Evolutionary conservation across 2,113 vertebrate genomes (phyloP).

Genomic region (Neomonachus schauinslandi): DNA sequence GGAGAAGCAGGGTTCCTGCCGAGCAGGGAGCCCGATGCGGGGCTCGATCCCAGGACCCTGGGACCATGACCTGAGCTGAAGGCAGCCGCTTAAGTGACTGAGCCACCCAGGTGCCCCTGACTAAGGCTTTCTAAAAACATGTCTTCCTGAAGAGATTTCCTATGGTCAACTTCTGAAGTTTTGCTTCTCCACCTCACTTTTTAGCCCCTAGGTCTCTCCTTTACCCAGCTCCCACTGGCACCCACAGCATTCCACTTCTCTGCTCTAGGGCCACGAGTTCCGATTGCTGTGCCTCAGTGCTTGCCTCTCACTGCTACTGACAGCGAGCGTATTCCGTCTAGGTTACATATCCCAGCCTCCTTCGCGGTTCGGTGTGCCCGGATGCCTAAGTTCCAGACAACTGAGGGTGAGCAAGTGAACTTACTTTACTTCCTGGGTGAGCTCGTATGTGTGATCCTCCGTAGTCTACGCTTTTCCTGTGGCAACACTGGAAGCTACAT

Average conservation of each 20-base stretch:
- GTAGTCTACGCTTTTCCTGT: not conserved
- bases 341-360: not conserved
- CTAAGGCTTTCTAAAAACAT: not conserved
- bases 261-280: not conserved
- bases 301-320: not conserved
- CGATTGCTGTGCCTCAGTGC: not conserved
- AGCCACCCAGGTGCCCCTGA: no score
- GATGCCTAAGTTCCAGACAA: not conserved
- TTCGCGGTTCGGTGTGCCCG: not conserved
- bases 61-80: no score
- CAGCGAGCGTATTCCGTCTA: not conserved
- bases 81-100: no score
- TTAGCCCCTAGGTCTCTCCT: not conserved
- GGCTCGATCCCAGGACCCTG: no score
- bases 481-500: not conserved
- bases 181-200: not conserved
- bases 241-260: not conserved
- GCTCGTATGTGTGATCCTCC: not conserved
- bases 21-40: no score
- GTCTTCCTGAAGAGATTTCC: not conserved
- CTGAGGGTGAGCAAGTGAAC: not conserved
- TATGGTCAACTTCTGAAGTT: not conserved
- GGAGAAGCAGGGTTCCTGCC: no score
- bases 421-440: not conserved
- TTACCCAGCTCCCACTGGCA: not conserved